Evolutionary conservation across 2,113 vertebrate species (phyloP).

Genomic region (Labeo rohita): DNA sequence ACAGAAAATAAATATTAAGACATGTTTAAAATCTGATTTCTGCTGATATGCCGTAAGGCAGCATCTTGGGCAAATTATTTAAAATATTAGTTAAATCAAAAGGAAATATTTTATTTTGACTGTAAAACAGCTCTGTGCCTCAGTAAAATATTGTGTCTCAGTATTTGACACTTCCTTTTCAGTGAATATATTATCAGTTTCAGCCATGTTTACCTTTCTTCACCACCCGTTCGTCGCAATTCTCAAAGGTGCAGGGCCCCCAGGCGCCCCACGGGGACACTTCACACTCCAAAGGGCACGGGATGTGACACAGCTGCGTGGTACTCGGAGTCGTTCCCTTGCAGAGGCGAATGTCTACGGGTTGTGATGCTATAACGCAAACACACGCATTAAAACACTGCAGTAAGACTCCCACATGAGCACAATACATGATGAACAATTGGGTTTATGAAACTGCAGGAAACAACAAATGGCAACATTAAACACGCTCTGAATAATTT

Average conservation of each 20-base stretch:
- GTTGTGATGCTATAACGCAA: slow-evolving; percentile 81
- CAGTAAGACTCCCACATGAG: not conserved
- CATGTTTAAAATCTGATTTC: not conserved
- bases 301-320: slow-evolving; percentile 91
- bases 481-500: slow-evolving; percentile 21
- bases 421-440: not conserved
- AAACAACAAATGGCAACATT: not conserved
- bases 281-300: slow-evolving; percentile 90
- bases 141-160: not conserved
- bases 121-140: not conserved
- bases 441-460: not conserved
- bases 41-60: not conserved
- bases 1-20: not conserved
- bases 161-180: not conserved
- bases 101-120: not conserved
- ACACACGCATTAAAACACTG: slow-evolving; percentile 37
- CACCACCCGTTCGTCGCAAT: slow-evolving; percentile 86
- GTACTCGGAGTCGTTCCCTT: slow-evolving; percentile 81
- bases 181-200: not conserved
- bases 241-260: slow-evolving; percentile 97
- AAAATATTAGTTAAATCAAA: not conserved
- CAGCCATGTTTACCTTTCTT: slow-evolving; percentile 85
- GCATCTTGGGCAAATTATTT: not conserved
- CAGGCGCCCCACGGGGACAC: slow-evolving; percentile 93
- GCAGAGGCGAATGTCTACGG: slow-evolving; percentile 85